Conservation (phyloP, 2,888 invertebrate species). For the Saturnia pavonia region DNA sequence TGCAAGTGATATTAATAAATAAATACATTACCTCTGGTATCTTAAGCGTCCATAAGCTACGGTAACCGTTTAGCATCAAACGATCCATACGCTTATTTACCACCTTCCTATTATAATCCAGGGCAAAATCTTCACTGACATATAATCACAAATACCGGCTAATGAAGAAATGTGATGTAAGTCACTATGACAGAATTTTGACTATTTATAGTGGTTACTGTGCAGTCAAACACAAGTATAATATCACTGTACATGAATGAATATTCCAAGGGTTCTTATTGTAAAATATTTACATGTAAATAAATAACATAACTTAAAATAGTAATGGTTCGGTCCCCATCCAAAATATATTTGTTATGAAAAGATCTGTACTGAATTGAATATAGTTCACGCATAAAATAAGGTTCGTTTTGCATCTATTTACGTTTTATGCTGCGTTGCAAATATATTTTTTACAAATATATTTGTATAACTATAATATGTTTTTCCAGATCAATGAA, state of each 20-base stretch:
- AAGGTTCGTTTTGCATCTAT: background rate
- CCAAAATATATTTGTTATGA: background rate
- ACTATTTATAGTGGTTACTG: no score
- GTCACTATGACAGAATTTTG: no score
- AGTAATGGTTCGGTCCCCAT: background rate
- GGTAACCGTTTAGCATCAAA: no score
- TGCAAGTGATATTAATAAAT: constrained; percentile 19
- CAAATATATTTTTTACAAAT: background rate
- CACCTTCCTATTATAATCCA: no score
- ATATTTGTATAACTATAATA: background rate
- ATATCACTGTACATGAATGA: no score
- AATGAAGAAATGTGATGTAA: no score
- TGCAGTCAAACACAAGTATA: no score
- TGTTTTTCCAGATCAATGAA: background rate
- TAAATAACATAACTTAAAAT: background rate
- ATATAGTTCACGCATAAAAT: background rate
- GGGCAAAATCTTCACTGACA: no score
- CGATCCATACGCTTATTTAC: no score
- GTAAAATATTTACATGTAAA: background rate
- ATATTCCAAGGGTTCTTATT: no score
- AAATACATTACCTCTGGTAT: constrained; percentile 15
- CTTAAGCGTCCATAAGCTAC: no score
- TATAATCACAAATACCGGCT: no score
- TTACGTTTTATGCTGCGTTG: background rate
- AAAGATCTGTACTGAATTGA: background rate